A percentile compares a stretch with the other conserved stretches of the same genome.
Conservation (phyloP, 2,797 vertebrate genomes). For the Holocentrus rufus region DNA sequence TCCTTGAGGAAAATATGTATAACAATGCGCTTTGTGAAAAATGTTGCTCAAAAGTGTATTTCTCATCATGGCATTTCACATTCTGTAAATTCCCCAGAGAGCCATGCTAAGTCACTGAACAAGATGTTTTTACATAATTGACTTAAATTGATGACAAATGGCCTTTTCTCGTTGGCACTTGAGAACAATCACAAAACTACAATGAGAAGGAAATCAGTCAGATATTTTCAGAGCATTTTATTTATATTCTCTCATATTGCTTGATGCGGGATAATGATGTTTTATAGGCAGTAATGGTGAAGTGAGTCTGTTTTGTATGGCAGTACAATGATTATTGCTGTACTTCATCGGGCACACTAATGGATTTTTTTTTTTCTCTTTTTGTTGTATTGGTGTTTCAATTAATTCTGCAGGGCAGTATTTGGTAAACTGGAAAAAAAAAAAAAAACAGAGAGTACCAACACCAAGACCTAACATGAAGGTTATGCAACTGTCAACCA, state of each 20-base stretch:
- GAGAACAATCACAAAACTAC: neutral
- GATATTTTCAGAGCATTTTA: neutral
- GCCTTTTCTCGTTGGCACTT: neutral
- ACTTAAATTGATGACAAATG: neutral
- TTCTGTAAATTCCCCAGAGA: constrained; percentile 2
- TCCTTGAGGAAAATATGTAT: neutral
- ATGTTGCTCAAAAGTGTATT: neutral
- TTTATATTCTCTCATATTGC: constrained; percentile 17
- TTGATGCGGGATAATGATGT: constrained; percentile 8
- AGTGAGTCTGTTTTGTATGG: constrained; percentile 1
- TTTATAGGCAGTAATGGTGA: constrained; percentile 3
- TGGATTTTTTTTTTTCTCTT: neutral
- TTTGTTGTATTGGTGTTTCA: neutral
- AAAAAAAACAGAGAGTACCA: neutral
- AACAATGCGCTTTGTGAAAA: neutral
- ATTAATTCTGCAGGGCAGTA: constrained; percentile 16
- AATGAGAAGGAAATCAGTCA: constrained; percentile 8
- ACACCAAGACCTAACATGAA: constrained; percentile 16
- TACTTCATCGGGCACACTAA: neutral
- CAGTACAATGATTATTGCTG: neutral
- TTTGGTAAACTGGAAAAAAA: constrained; percentile 11
- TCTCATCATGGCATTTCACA: neutral
- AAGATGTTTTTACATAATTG: constrained; percentile 11
- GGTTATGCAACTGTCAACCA: constrained; percentile 35
- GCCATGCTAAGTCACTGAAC: neutral